Base-by-base conservation (phyloP, 2,888 invertebrate genomes). In the Hecatera dysodea region DNA sequence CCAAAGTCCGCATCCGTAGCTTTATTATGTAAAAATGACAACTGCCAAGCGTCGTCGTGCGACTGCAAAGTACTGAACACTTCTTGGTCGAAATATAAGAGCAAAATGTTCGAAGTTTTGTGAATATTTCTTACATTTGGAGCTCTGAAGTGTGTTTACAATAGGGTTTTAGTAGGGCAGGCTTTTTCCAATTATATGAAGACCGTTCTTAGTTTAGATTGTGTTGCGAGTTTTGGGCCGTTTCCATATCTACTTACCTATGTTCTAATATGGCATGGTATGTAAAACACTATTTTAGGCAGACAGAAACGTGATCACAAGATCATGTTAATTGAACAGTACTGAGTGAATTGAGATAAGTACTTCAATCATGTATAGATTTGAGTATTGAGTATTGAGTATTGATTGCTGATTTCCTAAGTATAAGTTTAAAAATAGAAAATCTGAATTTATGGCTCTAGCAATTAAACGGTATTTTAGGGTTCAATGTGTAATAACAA, bases 11-110 rank as follows among this genome's bases (percentile, higher is more conserved):
- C 74, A 72, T 75, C 81, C 74, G 81, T 24, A 66, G 64, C 66
- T 64, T 78, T 79, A 76, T 79, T 79, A 78, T 75, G 62, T 75
- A 76, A 75, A 78, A 72, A 71, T 75, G 62, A 72, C 78, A 80
- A 59, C 65, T 72, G 52, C 42, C 60, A 63, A 57, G 29, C 27
- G 39, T 62, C 63, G 22, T 66, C 62, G 52, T 56, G 59, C 33
- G 24, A 60, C 52, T 67, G 71, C 65, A 67, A 62, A 59, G 63
- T 50, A 33, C 11, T 46, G 44, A 65, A 29, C 17, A 2, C 27
- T 56, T 42, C 57, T 57, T 39, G 55, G 42, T 61, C 19, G 9
- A 52, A 59, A 52, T 39, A 17, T 12, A 12, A 29, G 42, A 59
- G 17, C 33, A 19, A 67, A 59, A 62, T 48, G 11, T 62, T 50